phyloP scores from a whole-genome alignment of 2,888 invertebrate species.

The Agrochola lota region DNA sequence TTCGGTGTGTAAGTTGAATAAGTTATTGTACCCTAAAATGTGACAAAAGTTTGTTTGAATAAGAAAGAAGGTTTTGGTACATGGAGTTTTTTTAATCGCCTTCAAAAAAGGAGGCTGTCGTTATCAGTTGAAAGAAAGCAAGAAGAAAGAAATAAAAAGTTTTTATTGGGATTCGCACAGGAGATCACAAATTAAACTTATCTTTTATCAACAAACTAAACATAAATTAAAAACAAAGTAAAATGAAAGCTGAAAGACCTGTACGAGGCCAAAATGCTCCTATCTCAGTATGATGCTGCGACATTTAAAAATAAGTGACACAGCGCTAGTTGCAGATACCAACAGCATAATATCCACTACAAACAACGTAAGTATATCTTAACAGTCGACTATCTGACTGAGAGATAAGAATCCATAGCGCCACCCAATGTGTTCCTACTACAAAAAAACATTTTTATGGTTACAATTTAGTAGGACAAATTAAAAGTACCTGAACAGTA shows the following conservation, averaged over 20 bases:
- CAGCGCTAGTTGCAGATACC: neutral
- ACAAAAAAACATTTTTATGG: neutral
- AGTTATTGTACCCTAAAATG: constrained; percentile 90
- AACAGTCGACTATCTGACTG: neutral
- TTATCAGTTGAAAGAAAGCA: neutral
- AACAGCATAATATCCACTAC: neutral
- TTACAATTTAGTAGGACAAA: neutral
- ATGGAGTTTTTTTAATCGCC: neutral
- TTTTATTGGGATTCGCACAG: too few species aligned
- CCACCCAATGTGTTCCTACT: neutral
- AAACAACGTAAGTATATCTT: neutral
- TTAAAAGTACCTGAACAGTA: constrained; percentile 89
- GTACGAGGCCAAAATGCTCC: too few species aligned
- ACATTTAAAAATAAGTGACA: too few species aligned
- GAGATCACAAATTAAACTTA: too few species aligned
- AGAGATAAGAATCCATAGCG: neutral
- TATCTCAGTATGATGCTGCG: too few species aligned
- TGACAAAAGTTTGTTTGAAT: neutral
- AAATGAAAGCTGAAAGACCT: too few species aligned
- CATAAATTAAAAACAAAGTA: too few species aligned
- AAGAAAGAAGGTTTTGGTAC: neutral
- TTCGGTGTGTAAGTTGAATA: constrained; percentile 92
- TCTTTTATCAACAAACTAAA: too few species aligned
- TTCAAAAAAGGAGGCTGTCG: neutral
- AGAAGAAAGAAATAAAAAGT: too few species aligned